Evolutionary conservation across 1,140 invertebrate species (phyloP).

Genomic region (Anadara kagoshimensis): DNA sequence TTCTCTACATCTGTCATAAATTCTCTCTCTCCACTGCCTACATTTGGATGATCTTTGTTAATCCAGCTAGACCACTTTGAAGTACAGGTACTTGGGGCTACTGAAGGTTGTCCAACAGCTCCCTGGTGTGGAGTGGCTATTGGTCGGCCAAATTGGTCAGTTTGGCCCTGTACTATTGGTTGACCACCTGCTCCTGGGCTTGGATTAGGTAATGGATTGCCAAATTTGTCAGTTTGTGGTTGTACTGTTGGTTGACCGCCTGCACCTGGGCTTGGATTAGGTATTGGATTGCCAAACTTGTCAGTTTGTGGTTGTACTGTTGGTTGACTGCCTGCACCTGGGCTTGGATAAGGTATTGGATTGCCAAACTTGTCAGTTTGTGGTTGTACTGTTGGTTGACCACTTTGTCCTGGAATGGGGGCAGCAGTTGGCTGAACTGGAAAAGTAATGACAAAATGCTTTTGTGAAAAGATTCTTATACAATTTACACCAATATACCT

Average conservation of each 20-base stretch:
- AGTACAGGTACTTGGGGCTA: slow-evolving; percentile 13
- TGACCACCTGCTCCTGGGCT: too few relatives aligned
- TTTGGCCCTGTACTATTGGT: background rate
- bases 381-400: background rate
- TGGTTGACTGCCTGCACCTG: background rate
- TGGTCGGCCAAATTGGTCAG: background rate
- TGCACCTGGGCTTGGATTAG: background rate
- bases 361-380: slow-evolving; percentile 1
- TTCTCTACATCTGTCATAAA: slow-evolving; percentile 36
- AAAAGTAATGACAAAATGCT: too few relatives aligned
- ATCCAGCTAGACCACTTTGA: slow-evolving; percentile 33
- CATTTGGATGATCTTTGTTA: slow-evolving; percentile 43
- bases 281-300: background rate
- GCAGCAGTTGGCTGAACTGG: background rate
- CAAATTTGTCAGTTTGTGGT: background rate
- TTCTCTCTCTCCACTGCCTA: slow-evolving; percentile 42
- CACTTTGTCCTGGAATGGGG: background rate
- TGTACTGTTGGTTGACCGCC: slow-evolving; percentile 14
- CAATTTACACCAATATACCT: too few relatives aligned
- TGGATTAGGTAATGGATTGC: slow-evolving; percentile 6
- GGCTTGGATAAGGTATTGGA: slow-evolving; percentile 9
- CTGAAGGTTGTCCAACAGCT: background rate
- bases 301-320: background rate
- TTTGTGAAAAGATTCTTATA: too few relatives aligned
- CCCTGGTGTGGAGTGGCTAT: slow-evolving; percentile 5